These are phyloP conservation scores for Tribolium freemani DNA, from an alignment of 2,888 invertebrate genomes.

Conservation along the genomic window DNA sequence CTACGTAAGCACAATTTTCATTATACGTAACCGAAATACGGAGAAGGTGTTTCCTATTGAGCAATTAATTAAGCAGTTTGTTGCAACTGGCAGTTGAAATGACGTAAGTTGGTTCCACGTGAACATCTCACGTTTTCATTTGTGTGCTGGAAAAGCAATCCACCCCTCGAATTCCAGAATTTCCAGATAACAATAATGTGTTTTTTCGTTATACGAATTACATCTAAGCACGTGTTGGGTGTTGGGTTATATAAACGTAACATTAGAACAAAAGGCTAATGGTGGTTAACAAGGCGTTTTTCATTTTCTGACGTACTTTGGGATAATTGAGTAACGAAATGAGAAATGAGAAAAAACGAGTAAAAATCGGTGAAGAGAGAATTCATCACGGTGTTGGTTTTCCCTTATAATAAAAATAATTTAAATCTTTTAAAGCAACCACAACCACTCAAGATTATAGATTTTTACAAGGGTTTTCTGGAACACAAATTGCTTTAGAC, in stretches of 20 bases:
- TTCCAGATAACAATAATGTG: background rate
- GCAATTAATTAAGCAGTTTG: constrained; percentile 5
- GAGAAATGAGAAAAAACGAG: background rate
- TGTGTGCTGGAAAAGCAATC: constrained; percentile 14
- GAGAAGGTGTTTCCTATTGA: constrained; percentile 1
- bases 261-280: background rate
- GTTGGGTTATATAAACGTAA: background rate
- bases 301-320: background rate
- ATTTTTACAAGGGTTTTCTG: too few relatives aligned
- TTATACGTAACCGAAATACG: background rate
- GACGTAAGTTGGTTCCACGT: constrained; percentile 25
- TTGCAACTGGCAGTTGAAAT: constrained; percentile 19
- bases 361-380: too few relatives aligned
- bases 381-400: too few relatives aligned
- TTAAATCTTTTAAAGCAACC: too few relatives aligned
- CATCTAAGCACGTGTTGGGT: background rate
- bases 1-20: background rate
- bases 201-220: background rate
- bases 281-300: background rate
- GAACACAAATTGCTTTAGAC: too few relatives aligned
- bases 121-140: constrained; percentile 18
- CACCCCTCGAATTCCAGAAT: background rate
- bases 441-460: too few relatives aligned
- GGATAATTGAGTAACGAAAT: background rate
- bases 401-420: too few relatives aligned